Evolutionary conservation across 2,888 invertebrate species (phyloP), one percentile per base, ranked within the genome.

Genomic region (Epirrhoe alternata): DNA sequence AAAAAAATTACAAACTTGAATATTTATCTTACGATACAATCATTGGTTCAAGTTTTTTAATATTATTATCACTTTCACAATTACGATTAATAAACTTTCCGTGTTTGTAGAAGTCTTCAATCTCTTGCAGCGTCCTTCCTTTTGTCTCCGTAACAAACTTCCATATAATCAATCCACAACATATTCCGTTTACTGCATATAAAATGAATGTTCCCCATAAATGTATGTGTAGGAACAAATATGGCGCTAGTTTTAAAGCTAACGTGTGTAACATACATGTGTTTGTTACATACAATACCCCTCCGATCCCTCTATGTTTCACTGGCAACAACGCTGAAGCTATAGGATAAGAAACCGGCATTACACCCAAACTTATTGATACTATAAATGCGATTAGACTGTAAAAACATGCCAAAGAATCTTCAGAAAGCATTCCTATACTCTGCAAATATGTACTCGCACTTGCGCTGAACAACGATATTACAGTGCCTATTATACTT

Each of bases 131-230:
- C 5, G 74, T 71, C 31, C 52, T 71, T 0, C 65, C 64, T 56
- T 71, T 73, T 4, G 74, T 73, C 55, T 75, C 74, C 6, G 73
- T 73, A 7, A 75, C 47, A 61, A n/a, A 75, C 31, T 35, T 70
- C 72, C 71, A 72, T 59, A 75, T 65, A n/a, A 71, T 51, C 8
- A 60, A 2, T 16, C 63, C 64, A 17, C 69, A 69, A 10, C 68
- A 0, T 0, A 66, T 38, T 6, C 60, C 54, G 64, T 71, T 75
- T 0, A 67, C 5, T 0, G 69, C 49, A 38, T 69, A 75, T 0
- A 75, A 0, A n/a, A 72, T n/a, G 53, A 71, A 71, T 3, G 72
- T 73, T 5, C 73, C 73, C 73, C 71, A 71, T 7, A 73, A 10
- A 30, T 69, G 42, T 5, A 72, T 42, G 33, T 66, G 55, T n/a